These are phyloP conservation scores for Heptranchias perlo DNA, from an alignment of 2,113 vertebrate species.

Conservation along the genomic window DNA sequence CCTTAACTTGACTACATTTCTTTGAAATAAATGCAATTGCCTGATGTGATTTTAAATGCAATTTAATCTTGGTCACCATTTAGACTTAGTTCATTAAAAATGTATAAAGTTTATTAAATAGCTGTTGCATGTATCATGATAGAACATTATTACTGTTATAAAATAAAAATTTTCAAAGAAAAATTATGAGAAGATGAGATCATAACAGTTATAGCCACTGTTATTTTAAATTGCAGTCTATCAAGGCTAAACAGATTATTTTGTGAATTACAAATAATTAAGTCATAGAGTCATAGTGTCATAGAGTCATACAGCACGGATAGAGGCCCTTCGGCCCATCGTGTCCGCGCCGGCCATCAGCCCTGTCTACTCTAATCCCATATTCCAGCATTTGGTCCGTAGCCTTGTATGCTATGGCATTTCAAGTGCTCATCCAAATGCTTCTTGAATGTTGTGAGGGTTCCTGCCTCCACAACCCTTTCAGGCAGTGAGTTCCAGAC, in stretches of 20 bases:
- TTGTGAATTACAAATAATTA: slow-evolving; percentile 29
- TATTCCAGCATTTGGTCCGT: too few species aligned
- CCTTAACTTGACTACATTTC: background rate
- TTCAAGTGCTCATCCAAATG: too few species aligned
- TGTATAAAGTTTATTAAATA: background rate
- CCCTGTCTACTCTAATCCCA: too few species aligned
- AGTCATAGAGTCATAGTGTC: too few species aligned
- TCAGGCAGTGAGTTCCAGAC: too few species aligned
- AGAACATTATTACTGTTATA: background rate
- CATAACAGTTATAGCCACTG: background rate
- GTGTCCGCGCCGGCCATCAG: too few species aligned
- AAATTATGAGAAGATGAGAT: background rate
- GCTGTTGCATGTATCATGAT: background rate
- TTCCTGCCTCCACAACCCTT: too few species aligned
- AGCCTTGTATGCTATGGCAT: too few species aligned
- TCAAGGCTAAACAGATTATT: background rate
- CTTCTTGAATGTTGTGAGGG: too few species aligned
- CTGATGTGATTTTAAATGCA: background rate
- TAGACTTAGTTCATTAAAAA: background rate
- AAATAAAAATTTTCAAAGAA: slow-evolving; percentile 14
- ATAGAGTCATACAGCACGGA: too few species aligned
- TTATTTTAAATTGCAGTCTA: background rate
- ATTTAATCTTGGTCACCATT: background rate
- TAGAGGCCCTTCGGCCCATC: too few species aligned
- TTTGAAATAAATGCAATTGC: background rate